Percentiles rank a stretch among this genome's conserved stretches.
Evolutionary conservation across 1,140 invertebrate genomes (phyloP).

Genomic region (Sycobia sp.): DNA sequence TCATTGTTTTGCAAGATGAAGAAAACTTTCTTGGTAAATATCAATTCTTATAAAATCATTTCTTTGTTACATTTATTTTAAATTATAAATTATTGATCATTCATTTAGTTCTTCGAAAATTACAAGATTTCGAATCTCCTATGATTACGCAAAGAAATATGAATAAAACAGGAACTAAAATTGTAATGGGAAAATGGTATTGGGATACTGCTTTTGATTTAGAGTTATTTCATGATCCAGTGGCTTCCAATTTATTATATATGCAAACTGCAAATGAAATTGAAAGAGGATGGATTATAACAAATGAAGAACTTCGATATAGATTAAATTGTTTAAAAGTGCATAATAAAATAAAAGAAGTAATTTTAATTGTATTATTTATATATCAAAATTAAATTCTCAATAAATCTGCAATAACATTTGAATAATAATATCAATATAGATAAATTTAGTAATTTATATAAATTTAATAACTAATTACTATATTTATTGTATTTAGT

Average conservation of each 20-base stretch:
- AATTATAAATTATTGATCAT: conserved; percentile 10
- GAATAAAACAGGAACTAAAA: conserved; percentile 40
- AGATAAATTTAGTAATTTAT: not conserved
- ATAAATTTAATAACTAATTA: not conserved
- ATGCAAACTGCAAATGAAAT: conserved; percentile 86
- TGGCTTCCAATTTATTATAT: conserved; percentile 86
- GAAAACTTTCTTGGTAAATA: conserved; percentile 69
- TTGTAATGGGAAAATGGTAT: conserved; percentile 67
- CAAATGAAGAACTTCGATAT: conserved; percentile 71
- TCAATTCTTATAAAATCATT: conserved; percentile 6
- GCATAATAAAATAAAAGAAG: conserved; percentile 81
- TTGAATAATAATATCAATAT: not conserved
- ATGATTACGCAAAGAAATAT: conserved; percentile 82
- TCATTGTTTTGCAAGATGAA: conserved; percentile 78
- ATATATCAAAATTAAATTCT: not conserved
- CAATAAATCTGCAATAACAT: too few relatives aligned
- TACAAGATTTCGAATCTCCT: conserved; percentile 96
- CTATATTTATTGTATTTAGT: conserved; percentile 62
- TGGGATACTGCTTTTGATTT: conserved; percentile 88
- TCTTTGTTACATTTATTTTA: not conserved
- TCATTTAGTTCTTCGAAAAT: conserved; percentile 75
- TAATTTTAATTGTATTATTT: conserved; percentile 49
- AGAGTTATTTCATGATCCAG: conserved; percentile 77
- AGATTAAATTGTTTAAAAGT: conserved; percentile 74
- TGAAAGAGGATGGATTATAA: conserved; percentile 82